Percentiles rank a stretch among this genome's conserved stretches.
Evolutionary conservation across 2,797 vertebrate genomes (phyloP).

Genomic region (Zalophus californianus): DNA sequence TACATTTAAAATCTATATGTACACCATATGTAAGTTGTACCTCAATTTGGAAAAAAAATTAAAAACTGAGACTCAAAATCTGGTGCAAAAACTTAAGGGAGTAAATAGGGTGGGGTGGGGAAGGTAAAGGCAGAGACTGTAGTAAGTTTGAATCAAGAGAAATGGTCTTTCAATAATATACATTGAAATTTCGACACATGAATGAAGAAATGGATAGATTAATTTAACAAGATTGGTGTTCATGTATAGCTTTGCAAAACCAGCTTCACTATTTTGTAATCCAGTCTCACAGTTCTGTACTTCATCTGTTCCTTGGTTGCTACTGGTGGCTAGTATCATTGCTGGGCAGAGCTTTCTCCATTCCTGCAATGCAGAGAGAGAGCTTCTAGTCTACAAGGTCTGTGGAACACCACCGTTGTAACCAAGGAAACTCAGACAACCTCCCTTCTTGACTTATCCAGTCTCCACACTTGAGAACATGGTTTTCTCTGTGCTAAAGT

Average conservation of each 20-base stretch:
- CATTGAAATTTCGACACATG: not conserved
- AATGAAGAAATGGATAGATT: not conserved
- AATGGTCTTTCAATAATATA: not conserved
- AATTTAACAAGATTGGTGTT: not conserved
- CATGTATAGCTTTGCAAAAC: not conserved
- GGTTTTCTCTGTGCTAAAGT: conserved; percentile 7
- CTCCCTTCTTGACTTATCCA: not conserved
- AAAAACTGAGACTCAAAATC: not conserved
- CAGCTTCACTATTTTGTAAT: not conserved
- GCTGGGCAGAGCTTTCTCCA: not conserved
- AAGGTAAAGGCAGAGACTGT: not conserved
- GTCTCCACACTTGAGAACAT: not conserved
- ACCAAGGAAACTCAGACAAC: not conserved
- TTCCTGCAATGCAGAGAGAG: not conserved
- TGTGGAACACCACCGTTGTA: not conserved
- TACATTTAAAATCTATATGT: not conserved
- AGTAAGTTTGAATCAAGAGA: not conserved
- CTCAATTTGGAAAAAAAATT: not conserved
- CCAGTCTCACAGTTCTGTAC: not conserved
- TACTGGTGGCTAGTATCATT: not conserved
- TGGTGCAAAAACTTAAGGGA: not conserved
- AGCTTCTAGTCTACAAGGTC: not conserved
- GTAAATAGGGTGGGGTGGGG: not conserved
- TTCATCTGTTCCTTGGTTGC: not conserved
- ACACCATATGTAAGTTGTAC: not conserved